Base-by-base conservation (phyloP, 2,113 vertebrate species). In the Elanus axillaris region DNA sequence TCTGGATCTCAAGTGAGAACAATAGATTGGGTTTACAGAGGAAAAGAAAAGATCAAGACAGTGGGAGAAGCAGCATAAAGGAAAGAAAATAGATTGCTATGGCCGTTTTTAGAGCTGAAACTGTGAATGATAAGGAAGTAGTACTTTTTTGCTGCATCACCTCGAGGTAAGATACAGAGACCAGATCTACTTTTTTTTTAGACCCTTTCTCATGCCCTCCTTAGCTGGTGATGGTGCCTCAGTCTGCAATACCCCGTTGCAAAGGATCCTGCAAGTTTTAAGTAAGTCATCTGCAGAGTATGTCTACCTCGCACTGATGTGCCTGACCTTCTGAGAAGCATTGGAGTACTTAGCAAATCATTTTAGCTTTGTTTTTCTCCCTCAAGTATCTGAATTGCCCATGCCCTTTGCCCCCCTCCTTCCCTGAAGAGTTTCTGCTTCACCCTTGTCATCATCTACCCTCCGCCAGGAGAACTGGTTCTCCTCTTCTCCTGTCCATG, bases 1-100 rank as follows among this genome's bases (percentile, higher is more conserved):
- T 90, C 80, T 72, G 77, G 58, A 91, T 80, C 77, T 69, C 69
- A 72, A 90, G 45, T 55, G 77, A 94, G 58, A 94, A 95, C 80
- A 95, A 95, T 43, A 73, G 55, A 50, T 66, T 11, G 8, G 43
- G 34, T 1, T 95, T 38, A 48, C 29, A 59, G 40, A 79, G 74
- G 38, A 85, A 92, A 73, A 73, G 21, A 69, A 84, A 50, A 76
- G 31, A 85, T 53, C 42, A 69, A 93, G 77, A 63, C 42, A 47
- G 53, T 16, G 32, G 34, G 16, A 58, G 43, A 88, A 90, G 60
- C 68, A 84, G 66, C 58, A 73, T 55, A 62, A 90, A 87, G 56
- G 69, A 29, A 86, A 81, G 34, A 73, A 75, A 91, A 76, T 17
- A 45, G 13, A 63, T 89, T 81, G 11, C 21, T 66, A 15, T 42